Evolutionary conservation across 2,113 vertebrate genomes (phyloP).

Genomic region (Calonectris borealis): DNA sequence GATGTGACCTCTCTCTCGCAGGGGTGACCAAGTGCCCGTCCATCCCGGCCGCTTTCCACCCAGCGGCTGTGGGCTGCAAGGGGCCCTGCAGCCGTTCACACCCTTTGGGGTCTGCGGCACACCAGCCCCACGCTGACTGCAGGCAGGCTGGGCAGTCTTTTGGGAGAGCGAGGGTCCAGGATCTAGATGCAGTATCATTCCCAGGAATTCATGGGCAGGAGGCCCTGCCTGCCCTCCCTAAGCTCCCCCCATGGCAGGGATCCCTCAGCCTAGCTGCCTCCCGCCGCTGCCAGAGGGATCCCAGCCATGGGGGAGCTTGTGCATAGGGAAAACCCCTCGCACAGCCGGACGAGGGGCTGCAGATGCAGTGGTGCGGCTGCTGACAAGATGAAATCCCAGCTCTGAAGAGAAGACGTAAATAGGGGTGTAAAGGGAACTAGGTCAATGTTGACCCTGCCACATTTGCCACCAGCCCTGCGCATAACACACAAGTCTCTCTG

Average conservation of each 20-base stretch:
- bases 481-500: neutral
- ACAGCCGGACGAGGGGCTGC: neutral
- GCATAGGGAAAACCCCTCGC: neutral
- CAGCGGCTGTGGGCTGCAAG: neutral
- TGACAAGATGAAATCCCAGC: neutral
- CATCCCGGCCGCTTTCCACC: neutral
- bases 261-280: neutral
- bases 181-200: neutral
- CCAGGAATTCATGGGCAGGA: neutral
- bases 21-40: neutral
- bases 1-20: neutral
- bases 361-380: neutral
- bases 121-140: neutral
- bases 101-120: neutral
- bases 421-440: neutral
- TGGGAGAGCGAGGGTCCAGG: neutral
- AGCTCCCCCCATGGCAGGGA: neutral
- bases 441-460: neutral
- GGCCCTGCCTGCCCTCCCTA: neutral
- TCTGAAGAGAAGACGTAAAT: neutral
- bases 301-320: neutral
- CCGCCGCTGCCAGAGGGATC: neutral
- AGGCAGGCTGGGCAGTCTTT: neutral
- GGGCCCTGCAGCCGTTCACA: fast-evolving
- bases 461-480: neutral